phyloP scores from a whole-genome alignment of 2,113 vertebrate species.

The Terrapene triunguis region DNA sequence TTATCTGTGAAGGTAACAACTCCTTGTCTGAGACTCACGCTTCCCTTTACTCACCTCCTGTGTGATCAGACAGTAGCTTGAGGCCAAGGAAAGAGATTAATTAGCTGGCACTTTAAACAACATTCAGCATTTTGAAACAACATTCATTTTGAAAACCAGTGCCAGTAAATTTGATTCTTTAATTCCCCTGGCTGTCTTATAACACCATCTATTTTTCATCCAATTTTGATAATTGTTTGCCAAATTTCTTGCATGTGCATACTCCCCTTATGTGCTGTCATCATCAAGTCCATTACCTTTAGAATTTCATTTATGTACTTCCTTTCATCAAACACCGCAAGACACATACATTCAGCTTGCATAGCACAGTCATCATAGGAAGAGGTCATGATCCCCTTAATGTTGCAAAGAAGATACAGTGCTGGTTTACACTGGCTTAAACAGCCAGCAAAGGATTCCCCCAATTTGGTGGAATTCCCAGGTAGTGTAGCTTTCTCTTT shows the following conservation, averaged over 20 bases:
- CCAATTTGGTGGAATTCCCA: not conserved
- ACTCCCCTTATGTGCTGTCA: not conserved
- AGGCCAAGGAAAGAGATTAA: not conserved
- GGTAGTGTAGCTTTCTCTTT: not conserved
- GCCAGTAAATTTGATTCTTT: not conserved
- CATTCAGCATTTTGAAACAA: not conserved
- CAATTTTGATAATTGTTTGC: not conserved
- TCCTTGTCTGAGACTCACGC: not conserved
- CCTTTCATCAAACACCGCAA: not conserved
- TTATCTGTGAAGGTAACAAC: not conserved
- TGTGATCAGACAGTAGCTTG: not conserved
- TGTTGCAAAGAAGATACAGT: not conserved
- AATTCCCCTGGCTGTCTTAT: not conserved
- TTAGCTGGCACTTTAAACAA: not conserved
- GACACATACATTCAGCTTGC: not conserved
- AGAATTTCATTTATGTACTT: not conserved
- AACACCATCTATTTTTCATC: not conserved
- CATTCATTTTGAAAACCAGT: not conserved
- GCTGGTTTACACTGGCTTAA: not conserved
- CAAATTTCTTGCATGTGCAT: not conserved
- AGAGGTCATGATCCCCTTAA: not conserved
- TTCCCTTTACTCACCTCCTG: not conserved
- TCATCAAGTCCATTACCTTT: not conserved
- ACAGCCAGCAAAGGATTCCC: not conserved
- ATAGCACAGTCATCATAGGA: not conserved